Evolutionary conservation across 2,113 vertebrate species (phyloP).

Genomic region (Irena cyanogastra): DNA sequence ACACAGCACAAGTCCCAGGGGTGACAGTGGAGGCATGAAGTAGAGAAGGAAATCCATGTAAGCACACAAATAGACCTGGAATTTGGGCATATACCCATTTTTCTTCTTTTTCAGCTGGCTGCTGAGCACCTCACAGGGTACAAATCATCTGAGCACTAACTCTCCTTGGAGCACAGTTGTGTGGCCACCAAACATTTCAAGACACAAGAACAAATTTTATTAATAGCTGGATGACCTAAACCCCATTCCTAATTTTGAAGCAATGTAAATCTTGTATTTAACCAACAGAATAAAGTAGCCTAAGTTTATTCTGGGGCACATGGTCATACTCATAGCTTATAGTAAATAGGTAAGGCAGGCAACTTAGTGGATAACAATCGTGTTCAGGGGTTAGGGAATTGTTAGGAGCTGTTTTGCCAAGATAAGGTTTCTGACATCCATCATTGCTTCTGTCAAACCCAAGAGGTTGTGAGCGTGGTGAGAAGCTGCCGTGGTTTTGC

Average conservation of each 20-base stretch:
- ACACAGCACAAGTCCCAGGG: background rate
- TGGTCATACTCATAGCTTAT: background rate
- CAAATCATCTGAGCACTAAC: background rate
- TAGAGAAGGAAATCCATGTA: background rate
- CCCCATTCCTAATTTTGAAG: background rate
- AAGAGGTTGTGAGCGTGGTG: background rate
- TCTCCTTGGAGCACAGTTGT: background rate
- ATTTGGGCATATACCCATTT: background rate
- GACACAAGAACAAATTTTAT: background rate
- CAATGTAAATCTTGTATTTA: background rate
- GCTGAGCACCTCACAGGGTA: background rate
- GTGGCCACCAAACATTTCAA: background rate
- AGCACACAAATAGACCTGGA: rapidly evolving
- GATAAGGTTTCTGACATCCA: constrained; percentile 59
- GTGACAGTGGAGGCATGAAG: background rate
- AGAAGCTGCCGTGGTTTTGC: background rate
- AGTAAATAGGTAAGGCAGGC: constrained; percentile 21
- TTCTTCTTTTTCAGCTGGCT: background rate
- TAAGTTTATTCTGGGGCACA: background rate
- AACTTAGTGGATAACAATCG: constrained; percentile 1
- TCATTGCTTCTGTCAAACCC: constrained; percentile 39
- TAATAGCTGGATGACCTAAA: background rate
- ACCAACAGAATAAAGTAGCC: background rate
- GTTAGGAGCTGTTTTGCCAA: constrained; percentile 50
- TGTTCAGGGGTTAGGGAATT: constrained; percentile 29